A percentile compares a stretch with the other conserved stretches of the same genome.
Conservation (phyloP, 1,140 invertebrate species). For the Telenomus remus region DNA sequence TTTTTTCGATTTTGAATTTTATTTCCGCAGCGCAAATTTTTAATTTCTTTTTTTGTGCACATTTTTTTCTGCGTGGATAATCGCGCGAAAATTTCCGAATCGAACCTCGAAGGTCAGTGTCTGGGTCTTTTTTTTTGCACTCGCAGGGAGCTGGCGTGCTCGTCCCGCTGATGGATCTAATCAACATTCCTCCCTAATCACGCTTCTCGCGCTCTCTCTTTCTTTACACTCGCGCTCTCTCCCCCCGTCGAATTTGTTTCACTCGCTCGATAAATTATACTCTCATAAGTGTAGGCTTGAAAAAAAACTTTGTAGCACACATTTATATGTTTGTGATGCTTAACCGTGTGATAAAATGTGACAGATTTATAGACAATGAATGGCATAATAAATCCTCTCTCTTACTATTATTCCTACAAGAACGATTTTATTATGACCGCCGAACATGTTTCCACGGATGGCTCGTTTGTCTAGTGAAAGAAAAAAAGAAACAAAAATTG, state of each 20-base stretch:
- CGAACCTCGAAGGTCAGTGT: slow-evolving; percentile 44
- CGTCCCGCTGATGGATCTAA: slow-evolving; percentile 74
- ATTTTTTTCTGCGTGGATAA: slow-evolving; percentile 4
- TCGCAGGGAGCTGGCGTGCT: slow-evolving; percentile 25
- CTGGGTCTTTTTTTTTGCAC: slow-evolving; percentile 42
- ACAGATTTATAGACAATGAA: slow-evolving; percentile 51
- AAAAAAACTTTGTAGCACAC: slow-evolving; percentile 21
- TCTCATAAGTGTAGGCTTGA: slow-evolving; percentile 64
- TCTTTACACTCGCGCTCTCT: neutral
- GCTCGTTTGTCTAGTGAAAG: neutral
- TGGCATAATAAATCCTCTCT: slow-evolving; percentile 25
- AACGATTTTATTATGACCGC: too few species aligned
- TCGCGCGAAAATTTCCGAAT: slow-evolving; percentile 5
- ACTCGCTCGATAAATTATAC: slow-evolving; percentile 70
- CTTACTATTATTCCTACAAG: neutral
- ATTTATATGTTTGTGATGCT: slow-evolving; percentile 20
- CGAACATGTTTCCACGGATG: neutral
- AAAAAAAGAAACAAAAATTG: too few species aligned
- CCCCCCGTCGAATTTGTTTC: slow-evolving; percentile 64
- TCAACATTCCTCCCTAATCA: slow-evolving; percentile 68
- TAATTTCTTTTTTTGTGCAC: too few species aligned
- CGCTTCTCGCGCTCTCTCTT: slow-evolving; percentile 36
- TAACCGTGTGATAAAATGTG: slow-evolving; percentile 45
- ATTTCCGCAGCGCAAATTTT: too few species aligned
- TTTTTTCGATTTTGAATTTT: too few species aligned